These are phyloP conservation scores for Colletes collaris DNA, from an alignment of 2,888 invertebrate genomes.

Conservation along the genomic window DNA sequence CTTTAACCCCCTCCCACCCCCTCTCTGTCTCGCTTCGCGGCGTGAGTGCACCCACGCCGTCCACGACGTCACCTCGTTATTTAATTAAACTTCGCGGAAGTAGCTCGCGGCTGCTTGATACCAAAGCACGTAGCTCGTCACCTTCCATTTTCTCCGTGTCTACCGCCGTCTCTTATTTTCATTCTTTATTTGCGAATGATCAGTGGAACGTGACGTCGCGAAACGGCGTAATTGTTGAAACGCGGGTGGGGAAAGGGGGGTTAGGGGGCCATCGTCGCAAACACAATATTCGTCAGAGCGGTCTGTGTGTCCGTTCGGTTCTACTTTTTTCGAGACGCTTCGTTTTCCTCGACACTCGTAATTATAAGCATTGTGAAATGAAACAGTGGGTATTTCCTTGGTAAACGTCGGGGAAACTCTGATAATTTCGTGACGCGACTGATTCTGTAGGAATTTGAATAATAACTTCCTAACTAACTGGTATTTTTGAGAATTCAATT, in stretches of 20 bases:
- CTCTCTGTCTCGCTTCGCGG: constrained; percentile 25
- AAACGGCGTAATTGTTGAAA: constrained; percentile 30
- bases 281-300: constrained; percentile 3
- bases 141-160: constrained; percentile 66
- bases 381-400: too few relatives aligned
- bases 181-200: constrained; percentile 37
- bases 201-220: constrained; percentile 28
- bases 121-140: constrained; percentile 76
- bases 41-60: constrained; percentile 48
- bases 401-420: too few relatives aligned
- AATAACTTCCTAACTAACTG: too few relatives aligned
- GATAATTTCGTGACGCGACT: too few relatives aligned
- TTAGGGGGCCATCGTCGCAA: neutral
- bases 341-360: too few relatives aligned
- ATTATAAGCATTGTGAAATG: too few relatives aligned
- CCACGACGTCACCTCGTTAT: constrained; percentile 76
- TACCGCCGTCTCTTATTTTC: constrained; percentile 39
- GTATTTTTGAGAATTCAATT: too few relatives aligned
- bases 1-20: neutral
- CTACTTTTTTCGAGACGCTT: neutral
- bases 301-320: neutral
- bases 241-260: neutral
- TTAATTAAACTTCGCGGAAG: constrained; percentile 79
- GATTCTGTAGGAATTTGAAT: too few relatives aligned
- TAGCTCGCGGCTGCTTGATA: constrained; percentile 74